These are phyloP conservation scores for Neelides folsomi DNA, from an alignment of 2,888 invertebrate genomes.

Conservation along the genomic window DNA sequence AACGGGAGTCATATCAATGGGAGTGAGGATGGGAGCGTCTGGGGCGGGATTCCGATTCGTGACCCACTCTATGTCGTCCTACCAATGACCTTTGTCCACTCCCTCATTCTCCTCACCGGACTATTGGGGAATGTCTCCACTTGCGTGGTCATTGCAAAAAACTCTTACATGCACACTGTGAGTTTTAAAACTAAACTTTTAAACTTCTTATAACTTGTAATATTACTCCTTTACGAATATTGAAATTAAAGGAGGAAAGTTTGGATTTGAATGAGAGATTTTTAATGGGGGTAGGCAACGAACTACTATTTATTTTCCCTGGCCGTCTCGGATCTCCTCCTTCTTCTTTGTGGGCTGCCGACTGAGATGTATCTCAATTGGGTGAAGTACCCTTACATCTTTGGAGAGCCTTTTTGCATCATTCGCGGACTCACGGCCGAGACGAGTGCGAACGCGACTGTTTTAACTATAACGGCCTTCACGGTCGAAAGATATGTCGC, in stretches of 20 bases:
- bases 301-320: slow-evolving; percentile 70
- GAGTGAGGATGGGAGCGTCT: too few relatives aligned
- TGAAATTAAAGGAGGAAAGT: too few relatives aligned
- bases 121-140: slow-evolving; percentile 66
- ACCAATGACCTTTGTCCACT: slow-evolving; percentile 55
- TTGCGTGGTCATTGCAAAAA: slow-evolving; percentile 61
- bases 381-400: slow-evolving; percentile 57
- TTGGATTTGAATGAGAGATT: too few relatives aligned
- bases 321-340: slow-evolving; percentile 60
- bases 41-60: slow-evolving; percentile 31
- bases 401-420: slow-evolving; percentile 65
- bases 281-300: slow-evolving; percentile 41
- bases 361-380: slow-evolving; percentile 62
- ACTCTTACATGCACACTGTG: slow-evolving; percentile 62
- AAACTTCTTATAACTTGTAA: too few relatives aligned
- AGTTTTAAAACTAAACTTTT: too few relatives aligned
- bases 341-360: slow-evolving; percentile 62
- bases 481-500: slow-evolving; percentile 76
- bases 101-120: slow-evolving; percentile 56
- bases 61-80: slow-evolving; percentile 50
- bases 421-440: slow-evolving; percentile 66
- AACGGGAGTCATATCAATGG: too few relatives aligned
- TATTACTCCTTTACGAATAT: too few relatives aligned
- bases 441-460: slow-evolving; percentile 73
- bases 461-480: slow-evolving; percentile 66